Percentiles rank a stretch among this genome's conserved stretches.
phyloP scores from a whole-genome alignment of 1,140 invertebrate species.

The Drosophila orena region DNA sequence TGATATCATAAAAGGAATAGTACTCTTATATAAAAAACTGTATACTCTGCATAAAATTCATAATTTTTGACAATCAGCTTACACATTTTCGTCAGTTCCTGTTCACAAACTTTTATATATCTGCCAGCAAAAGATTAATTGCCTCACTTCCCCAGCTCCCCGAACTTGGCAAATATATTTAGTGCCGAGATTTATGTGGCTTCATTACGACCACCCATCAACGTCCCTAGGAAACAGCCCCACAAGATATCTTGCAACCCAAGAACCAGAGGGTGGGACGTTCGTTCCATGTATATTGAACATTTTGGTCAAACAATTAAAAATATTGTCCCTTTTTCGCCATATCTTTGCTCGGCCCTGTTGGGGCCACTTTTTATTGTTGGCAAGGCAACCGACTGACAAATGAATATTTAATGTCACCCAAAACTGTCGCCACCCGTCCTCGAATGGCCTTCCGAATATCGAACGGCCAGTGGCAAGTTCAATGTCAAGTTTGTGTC shows the following conservation, averaged over 20 bases:
- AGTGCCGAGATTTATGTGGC: conserved; percentile 79
- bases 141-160: conserved; percentile 44
- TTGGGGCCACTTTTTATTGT: conserved; percentile 70
- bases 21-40: too few species aligned
- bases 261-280: background rate
- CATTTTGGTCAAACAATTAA: conserved; percentile 70
- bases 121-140: conserved; percentile 67
- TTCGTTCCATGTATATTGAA: conserved; percentile 33
- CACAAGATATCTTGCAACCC: background rate
- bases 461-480: conserved; percentile 54
- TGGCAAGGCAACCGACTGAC: conserved; percentile 52
- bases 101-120: conserved; percentile 22
- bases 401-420: conserved; percentile 76
- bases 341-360: conserved; percentile 3
- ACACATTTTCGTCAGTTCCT: background rate
- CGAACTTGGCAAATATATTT: conserved; percentile 74
- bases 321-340: conserved; percentile 44
- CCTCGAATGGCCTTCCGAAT: conserved; percentile 51
- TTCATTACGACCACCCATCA: conserved; percentile 59
- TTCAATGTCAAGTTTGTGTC: conserved; percentile 65
- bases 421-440: background rate
- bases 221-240: background rate
- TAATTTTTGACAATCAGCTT: too few species aligned
- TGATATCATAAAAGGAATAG: too few species aligned
- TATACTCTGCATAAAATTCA: too few species aligned